Percentiles rank a stretch among this genome's conserved stretches.
Conservation (phyloP, 1,140 invertebrate genomes). For the Drosophila sp. region DNA sequence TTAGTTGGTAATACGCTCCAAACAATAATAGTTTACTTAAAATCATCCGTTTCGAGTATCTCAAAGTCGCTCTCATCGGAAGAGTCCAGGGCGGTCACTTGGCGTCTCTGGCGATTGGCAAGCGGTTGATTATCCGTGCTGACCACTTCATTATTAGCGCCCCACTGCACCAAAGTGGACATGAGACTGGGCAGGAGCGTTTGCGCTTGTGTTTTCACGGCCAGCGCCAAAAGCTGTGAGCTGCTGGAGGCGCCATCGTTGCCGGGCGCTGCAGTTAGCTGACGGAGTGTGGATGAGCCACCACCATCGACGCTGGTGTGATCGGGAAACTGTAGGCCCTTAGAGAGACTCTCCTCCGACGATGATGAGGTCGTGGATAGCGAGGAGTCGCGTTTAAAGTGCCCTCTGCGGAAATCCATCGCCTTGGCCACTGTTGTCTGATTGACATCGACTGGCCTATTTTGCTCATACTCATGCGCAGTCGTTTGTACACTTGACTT, state of each 20-base stretch:
- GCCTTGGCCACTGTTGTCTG: slow-evolving; percentile 20
- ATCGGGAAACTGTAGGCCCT: slow-evolving; percentile 80
- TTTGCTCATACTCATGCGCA: slow-evolving; percentile 20
- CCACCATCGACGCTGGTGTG: slow-evolving; percentile 62
- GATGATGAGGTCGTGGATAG: slow-evolving; percentile 80
- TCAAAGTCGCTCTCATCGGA: slow-evolving; percentile 84
- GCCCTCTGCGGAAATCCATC: slow-evolving; percentile 77
- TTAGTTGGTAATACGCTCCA: slow-evolving; percentile 70
- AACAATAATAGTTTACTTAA: slow-evolving; percentile 56
- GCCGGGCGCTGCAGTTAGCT: slow-evolving; percentile 36
- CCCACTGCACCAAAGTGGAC: slow-evolving; percentile 70
- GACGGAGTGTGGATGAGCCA: slow-evolving; percentile 28
- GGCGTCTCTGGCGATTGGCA: slow-evolving; percentile 33
- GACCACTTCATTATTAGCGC: slow-evolving; percentile 22
- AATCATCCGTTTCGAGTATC: slow-evolving; percentile 79
- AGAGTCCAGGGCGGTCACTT: slow-evolving; percentile 71
- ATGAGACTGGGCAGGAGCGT: slow-evolving; percentile 68
- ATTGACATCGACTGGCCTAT: background rate
- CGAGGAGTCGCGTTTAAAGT: slow-evolving; percentile 81
- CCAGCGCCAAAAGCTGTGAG: slow-evolving; percentile 52
- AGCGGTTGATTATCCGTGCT: slow-evolving; percentile 28
- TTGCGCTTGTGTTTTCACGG: slow-evolving; percentile 63
- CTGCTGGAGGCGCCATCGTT: slow-evolving; percentile 23
- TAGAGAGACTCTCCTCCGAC: slow-evolving; percentile 80
- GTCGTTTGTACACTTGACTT: slow-evolving; percentile 2